phyloP scores from a whole-genome alignment of 2,888 invertebrate species.

The Priocnemis perturbator region DNA sequence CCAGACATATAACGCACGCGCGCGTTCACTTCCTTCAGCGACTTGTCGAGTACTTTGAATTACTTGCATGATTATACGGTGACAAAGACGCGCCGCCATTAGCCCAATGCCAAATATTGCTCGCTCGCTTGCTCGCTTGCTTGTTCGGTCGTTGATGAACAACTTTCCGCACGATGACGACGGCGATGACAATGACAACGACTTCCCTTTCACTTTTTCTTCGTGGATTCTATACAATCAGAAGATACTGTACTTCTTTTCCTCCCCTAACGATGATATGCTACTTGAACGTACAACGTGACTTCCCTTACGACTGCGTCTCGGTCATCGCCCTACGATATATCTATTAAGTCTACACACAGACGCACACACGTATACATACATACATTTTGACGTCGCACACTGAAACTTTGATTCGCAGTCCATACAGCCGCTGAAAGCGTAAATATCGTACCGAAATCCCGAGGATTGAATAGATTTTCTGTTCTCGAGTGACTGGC shows the following conservation, averaged over 20 bases:
- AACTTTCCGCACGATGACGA: no score
- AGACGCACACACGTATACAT: no score
- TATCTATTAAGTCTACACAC: not conserved
- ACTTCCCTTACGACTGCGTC: constrained; percentile 32
- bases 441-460: no score
- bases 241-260: constrained; percentile 30
- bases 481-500: not conserved
- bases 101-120: no score
- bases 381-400: not conserved
- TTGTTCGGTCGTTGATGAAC: not conserved
- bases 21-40: constrained; percentile 36
- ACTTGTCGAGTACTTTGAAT: constrained; percentile 38
- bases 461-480: no score
- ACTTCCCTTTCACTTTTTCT: constrained; percentile 8
- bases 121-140: constrained; percentile 18
- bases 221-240: constrained; percentile 2
- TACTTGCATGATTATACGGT: constrained; percentile 25
- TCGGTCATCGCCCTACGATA: constrained; percentile 22
- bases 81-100: no score
- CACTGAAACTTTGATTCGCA: constrained; percentile 7
- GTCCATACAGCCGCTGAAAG: not conserved
- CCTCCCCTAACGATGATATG: constrained; percentile 53
- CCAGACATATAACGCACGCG: constrained; percentile 55
- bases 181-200: no score
- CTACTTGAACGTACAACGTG: constrained; percentile 55